Evolutionary conservation across 2,797 vertebrate species (phyloP).

Genomic region (Pristis pectinata): DNA sequence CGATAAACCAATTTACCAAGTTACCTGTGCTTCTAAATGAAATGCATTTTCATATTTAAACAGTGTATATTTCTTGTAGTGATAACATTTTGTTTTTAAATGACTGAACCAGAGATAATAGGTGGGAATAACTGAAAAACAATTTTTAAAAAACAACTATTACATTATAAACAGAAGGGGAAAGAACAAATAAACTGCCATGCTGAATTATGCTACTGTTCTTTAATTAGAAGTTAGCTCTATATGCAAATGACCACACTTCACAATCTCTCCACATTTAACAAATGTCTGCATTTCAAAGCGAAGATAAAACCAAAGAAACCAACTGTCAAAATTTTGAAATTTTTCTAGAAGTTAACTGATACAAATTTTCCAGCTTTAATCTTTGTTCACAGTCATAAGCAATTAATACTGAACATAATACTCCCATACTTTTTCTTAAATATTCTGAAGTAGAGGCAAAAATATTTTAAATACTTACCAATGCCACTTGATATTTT

Average conservation of each 20-base stretch:
- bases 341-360: background rate
- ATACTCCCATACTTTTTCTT: background rate
- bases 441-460: background rate
- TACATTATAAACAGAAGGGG: background rate
- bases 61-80: background rate
- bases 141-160: background rate
- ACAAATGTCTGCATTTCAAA: constrained; percentile 1
- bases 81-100: background rate
- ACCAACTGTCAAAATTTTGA: background rate
- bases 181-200: background rate
- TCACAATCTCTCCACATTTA: background rate
- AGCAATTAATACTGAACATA: background rate
- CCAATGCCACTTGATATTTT: background rate
- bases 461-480: background rate
- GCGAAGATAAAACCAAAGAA: background rate
- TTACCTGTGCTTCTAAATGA: background rate
- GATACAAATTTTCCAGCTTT: background rate
- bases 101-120: background rate
- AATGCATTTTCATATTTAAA: background rate
- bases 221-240: background rate
- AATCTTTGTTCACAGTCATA: background rate
- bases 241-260: background rate
- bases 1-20: too few relatives aligned
- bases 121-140: background rate
- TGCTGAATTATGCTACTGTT: background rate